Evolutionary conservation across 2,888 invertebrate genomes (phyloP), one percentile per base, ranked within the genome.

Genomic region (Eudasyphora cyanicolor): DNA sequence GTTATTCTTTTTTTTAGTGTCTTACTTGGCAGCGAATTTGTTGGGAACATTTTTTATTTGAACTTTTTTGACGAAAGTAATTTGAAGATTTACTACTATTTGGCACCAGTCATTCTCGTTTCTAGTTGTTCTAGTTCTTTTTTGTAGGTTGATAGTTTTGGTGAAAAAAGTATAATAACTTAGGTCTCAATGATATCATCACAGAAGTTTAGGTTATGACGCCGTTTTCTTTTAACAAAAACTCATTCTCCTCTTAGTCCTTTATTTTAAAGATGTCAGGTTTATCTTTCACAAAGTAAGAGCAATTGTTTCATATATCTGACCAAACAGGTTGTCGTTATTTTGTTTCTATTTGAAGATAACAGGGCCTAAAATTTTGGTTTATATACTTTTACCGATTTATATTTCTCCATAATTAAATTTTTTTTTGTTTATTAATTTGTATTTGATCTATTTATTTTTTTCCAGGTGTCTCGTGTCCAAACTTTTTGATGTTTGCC

Each of bases 401-500:
- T 38, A 5, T 19, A 49, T 49, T 24, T 17, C n/a, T 70, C 27
- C n/a, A 12, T 4, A 70, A 6, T 49, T 49, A 27, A 27, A 49
- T 27, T 19, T 6, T 38, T 14, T 38, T 38, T 8, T 12, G 1
- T 45, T 45, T n/a, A 45, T n/a, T 45, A 2, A n/a, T 45, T 45
- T 38, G 29, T 32, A 17, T n/a, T n/a, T n/a, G n/a, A n/a, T 79
- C n/a, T 62, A 62, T 79, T 42, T 77, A 0, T 76, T 38, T 19
- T 8, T 42, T 86, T 87, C 67, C 85, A 95, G 97, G 90, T 96
- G 95, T 92, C 94, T 98, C 89, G 98, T 98, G 85, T 98, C 98
- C 78, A 98, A 98, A 92, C 93, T 98, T 86, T 98, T 98, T 93
- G 98, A 98, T 93, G 98, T 98, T 42, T 98, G 97, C 89, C 97